These are phyloP conservation scores for Xylota sylvarum DNA, from an alignment of 2,888 invertebrate genomes.

Conservation along the genomic window DNA sequence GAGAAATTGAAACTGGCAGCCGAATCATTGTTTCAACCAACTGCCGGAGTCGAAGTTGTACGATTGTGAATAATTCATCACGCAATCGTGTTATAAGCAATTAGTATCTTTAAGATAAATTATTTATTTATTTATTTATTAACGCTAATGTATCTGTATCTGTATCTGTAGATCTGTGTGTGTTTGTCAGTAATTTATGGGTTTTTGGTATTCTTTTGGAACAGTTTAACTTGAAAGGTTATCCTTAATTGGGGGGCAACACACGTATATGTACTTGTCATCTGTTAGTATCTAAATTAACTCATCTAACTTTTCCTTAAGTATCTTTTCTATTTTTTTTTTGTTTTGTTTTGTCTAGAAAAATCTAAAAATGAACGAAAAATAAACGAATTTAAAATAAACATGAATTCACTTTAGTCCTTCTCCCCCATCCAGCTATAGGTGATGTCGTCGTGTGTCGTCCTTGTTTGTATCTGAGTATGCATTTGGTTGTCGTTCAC, in stretches of 20 bases:
- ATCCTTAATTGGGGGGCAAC: conserved; percentile 14
- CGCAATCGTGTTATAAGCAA: conserved; percentile 41
- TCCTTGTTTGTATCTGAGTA: not conserved
- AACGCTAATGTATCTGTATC: not conserved
- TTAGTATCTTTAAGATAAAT: conserved; percentile 56
- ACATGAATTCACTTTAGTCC: not conserved
- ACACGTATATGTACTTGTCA: not conserved
- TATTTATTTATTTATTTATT: conserved; percentile 74
- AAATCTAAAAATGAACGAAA: conserved; percentile 22
- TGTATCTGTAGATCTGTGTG: conserved; percentile 1
- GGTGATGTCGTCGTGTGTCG: not conserved
- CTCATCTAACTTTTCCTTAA: not conserved
- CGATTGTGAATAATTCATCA: conserved; percentile 79
- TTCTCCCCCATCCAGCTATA: too few relatives aligned
- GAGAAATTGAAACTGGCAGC: conserved; percentile 88
- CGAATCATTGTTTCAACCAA: conserved; percentile 83
- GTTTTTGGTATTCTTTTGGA: conserved; percentile 44
- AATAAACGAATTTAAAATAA: conserved; percentile 59
- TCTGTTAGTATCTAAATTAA: not conserved
- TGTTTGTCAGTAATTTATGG: conserved; percentile 18
- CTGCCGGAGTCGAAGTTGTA: conserved; percentile 83
- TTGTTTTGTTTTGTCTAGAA: conserved; percentile 13
- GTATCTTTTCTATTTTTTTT: not conserved
- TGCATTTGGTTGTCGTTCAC: not conserved
- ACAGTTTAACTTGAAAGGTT: conserved; percentile 19